Percentiles rank a stretch among this genome's conserved stretches.
Evolutionary conservation across 2,113 vertebrate genomes (phyloP).

Genomic region (Oncorhynchus kisutch): DNA sequence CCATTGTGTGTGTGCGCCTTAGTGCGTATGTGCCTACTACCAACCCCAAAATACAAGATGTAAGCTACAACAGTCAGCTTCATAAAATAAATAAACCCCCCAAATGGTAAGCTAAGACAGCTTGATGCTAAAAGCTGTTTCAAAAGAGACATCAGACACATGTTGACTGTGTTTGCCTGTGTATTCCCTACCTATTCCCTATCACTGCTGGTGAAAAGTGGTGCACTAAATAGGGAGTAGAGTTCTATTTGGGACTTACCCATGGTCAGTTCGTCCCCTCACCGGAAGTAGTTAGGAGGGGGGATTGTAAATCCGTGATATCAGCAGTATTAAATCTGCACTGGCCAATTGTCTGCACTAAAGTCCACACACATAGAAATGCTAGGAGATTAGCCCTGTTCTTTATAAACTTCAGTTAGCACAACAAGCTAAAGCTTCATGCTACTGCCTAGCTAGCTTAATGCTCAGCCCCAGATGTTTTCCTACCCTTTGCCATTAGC

Average conservation of each 20-base stretch:
- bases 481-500: not conserved
- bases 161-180: too few species aligned
- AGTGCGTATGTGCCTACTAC: too few species aligned
- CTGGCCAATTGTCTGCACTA: conserved; percentile 43
- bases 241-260: too few species aligned
- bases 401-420: not conserved
- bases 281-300: not conserved
- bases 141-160: not conserved
- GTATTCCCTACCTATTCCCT: too few species aligned
- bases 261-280: not conserved
- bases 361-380: conserved; percentile 52
- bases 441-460: conserved; percentile 33
- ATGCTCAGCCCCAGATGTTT: not conserved
- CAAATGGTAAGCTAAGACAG: too few species aligned
- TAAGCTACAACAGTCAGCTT: too few species aligned
- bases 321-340: conserved; percentile 53
- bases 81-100: too few species aligned
- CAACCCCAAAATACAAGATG: too few species aligned
- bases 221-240: too few species aligned
- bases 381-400: conserved; percentile 59
- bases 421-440: not conserved
- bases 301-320: conserved; percentile 7
- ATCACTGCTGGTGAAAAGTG: too few species aligned
- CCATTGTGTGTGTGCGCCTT: too few species aligned
- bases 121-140: too few species aligned